Evolutionary conservation across 1,140 invertebrate genomes (phyloP).

Genomic region (Procambarus virginalis): DNA sequence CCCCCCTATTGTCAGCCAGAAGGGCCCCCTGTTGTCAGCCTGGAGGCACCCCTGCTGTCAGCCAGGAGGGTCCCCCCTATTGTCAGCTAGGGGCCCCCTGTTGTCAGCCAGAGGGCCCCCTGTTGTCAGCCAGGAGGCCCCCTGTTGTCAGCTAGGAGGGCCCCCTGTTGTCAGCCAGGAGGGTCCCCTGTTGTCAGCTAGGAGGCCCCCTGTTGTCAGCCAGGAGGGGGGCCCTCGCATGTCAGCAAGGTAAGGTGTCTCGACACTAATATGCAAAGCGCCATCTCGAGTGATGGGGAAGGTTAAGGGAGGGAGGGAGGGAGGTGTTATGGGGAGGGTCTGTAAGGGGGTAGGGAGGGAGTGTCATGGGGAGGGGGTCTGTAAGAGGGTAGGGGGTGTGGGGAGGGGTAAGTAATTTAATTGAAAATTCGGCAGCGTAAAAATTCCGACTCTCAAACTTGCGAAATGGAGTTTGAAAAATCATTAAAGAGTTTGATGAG

Average conservation of each 20-base stretch:
- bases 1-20: neutral
- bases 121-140: neutral
- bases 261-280: slow-evolving; percentile 64
- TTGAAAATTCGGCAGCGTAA: slow-evolving; percentile 59
- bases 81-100: neutral
- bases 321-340: too few relatives aligned
- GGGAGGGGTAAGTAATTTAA: slow-evolving; percentile 38
- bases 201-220: neutral
- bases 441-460: slow-evolving; percentile 59
- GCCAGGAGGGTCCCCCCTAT: neutral
- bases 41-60: too few relatives aligned
- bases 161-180: neutral
- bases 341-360: too few relatives aligned
- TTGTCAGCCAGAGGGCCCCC: neutral
- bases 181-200: neutral
- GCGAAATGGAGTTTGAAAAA: slow-evolving; percentile 66
- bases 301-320: too few relatives aligned
- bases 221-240: neutral
- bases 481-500: slow-evolving; percentile 64
- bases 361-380: too few relatives aligned
- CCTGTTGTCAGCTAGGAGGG: neutral
- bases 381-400: too few relatives aligned
- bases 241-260: slow-evolving; percentile 12
- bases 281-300: slow-evolving; percentile 1
- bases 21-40: neutral